Conservation (phyloP, 2,797 vertebrate species). For the Chromobotia macracanthus region DNA sequence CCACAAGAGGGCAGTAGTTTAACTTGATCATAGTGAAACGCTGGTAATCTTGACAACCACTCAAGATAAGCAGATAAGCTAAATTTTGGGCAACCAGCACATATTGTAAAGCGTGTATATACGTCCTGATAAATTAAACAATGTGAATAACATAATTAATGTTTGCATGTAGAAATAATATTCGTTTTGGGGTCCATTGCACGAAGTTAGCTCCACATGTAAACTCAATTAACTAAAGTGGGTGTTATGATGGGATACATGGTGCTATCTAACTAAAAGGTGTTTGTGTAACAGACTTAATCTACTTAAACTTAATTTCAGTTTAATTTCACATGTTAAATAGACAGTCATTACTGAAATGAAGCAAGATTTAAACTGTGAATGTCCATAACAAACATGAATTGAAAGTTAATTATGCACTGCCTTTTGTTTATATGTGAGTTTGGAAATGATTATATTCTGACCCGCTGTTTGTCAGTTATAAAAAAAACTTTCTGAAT, state of each 20-base stretch:
- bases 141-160: not conserved
- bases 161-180: not conserved
- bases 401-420: too few relatives aligned
- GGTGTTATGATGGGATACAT: not conserved
- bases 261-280: not conserved
- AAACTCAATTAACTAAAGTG: not conserved
- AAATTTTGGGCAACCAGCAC: too few relatives aligned
- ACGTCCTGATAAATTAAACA: not conserved
- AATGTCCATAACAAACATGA: too few relatives aligned
- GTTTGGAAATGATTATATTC: too few relatives aligned
- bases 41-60: not conserved
- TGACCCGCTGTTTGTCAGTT: too few relatives aligned
- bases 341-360: not conserved
- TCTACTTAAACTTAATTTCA: too few relatives aligned
- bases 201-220: not conserved
- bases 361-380: too few relatives aligned
- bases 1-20: slow-evolving; percentile 37
- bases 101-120: too few relatives aligned
- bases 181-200: not conserved
- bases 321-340: not conserved
- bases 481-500: too few relatives aligned
- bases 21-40: not conserved
- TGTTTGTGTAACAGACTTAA: too few relatives aligned
- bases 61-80: not conserved
- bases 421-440: too few relatives aligned